A percentile compares a stretch with the other conserved stretches of the same genome.
These are phyloP conservation scores for Suricata suricatta DNA, from an alignment of 2,113 vertebrate genomes.

Conservation along the genomic window DNA sequence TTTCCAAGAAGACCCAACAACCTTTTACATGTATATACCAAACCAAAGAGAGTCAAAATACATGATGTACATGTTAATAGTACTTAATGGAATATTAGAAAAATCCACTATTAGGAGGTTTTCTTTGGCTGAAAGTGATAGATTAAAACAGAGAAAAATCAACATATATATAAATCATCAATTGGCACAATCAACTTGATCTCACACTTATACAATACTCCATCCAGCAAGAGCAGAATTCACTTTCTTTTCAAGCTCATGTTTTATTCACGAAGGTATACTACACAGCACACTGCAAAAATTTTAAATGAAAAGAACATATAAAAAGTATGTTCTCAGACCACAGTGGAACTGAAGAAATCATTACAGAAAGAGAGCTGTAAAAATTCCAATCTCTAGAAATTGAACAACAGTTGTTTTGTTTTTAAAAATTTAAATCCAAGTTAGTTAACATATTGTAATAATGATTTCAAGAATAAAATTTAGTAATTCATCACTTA, in stretches of 20 bases:
- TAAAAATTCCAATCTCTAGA: not conserved
- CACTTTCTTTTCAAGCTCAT: not conserved
- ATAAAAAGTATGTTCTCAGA: not conserved
- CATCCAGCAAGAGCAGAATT: not conserved
- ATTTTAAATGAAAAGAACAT: not conserved
- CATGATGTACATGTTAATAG: not conserved
- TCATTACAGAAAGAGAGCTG: not conserved
- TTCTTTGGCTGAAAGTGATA: not conserved
- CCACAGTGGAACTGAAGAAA: not conserved
- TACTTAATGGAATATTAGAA: not conserved
- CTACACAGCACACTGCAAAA: not conserved
- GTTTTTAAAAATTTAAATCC: too few relatives aligned
- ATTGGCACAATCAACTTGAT: not conserved
- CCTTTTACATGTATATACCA: not conserved
- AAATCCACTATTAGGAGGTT: not conserved
- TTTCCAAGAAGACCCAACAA: not conserved
- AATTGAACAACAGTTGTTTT: not conserved
- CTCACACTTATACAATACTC: not conserved
- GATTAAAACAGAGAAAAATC: not conserved
- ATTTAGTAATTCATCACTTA: too few relatives aligned
- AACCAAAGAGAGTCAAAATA: not conserved
- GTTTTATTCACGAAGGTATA: not conserved
- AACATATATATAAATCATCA: not conserved
- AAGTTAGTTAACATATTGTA: too few relatives aligned
- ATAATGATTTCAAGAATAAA: too few relatives aligned